Conservation (phyloP, 2,888 invertebrate species). For the Balanococcus diminutus region DNA sequence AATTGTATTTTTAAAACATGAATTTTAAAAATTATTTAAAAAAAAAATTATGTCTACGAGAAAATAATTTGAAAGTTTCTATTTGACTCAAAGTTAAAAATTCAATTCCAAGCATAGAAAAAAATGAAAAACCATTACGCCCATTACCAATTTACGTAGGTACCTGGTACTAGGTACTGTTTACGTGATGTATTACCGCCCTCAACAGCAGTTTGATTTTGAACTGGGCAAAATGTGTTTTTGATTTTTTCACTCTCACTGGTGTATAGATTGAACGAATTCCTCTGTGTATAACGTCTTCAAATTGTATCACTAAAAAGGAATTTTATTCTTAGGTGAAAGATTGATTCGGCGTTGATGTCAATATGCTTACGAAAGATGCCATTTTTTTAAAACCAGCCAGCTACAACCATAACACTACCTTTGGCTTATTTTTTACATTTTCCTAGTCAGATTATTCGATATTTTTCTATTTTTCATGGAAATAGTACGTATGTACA, state of each 20-base stretch:
- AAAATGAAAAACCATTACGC: neutral
- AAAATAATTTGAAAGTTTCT: neutral
- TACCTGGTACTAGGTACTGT: neutral
- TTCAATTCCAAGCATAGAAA: neutral
- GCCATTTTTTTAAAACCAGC: too few species aligned
- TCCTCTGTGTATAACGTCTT: neutral
- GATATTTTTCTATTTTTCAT: constrained; percentile 21
- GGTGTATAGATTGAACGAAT: neutral
- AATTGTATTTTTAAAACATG: too few species aligned
- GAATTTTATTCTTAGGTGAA: neutral
- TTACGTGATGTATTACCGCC: neutral
- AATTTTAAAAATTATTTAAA: too few species aligned
- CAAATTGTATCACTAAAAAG: neutral
- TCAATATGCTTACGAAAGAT: neutral
- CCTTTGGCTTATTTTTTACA: neutral
- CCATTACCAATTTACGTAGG: neutral
- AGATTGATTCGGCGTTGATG: constrained; percentile 19
- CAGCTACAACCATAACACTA: too few species aligned
- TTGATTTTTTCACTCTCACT: neutral
- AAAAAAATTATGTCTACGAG: too few species aligned
- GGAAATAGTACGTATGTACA: too few species aligned
- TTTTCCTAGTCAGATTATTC: neutral
- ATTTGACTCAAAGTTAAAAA: neutral
- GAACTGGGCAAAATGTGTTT: neutral
- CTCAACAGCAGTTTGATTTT: neutral